These are phyloP conservation scores for Miichthys miiuy DNA, from an alignment of 2,797 vertebrate species.

Conservation along the genomic window DNA sequence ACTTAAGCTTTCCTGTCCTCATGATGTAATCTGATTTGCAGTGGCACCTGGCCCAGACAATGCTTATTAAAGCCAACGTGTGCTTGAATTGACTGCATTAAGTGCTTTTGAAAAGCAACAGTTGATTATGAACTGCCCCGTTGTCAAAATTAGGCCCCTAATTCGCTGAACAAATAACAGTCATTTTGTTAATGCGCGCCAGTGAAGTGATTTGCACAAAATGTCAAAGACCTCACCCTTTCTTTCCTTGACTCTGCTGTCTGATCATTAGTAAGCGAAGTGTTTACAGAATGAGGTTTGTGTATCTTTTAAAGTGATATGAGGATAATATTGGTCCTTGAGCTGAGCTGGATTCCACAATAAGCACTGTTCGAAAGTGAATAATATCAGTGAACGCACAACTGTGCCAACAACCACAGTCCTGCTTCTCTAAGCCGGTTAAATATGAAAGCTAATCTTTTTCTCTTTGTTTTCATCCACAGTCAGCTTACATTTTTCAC, in stretches of 20 bases:
- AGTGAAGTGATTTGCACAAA: background rate
- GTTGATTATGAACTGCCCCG: background rate
- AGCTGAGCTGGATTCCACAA: background rate
- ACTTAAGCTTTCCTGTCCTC: conserved; percentile 15
- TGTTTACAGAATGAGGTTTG: background rate
- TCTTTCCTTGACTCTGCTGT: background rate
- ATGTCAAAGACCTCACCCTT: background rate
- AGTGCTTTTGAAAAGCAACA: conserved; percentile 26
- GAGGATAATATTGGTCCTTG: background rate
- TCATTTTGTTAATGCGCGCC: background rate
- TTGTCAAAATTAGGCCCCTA: background rate
- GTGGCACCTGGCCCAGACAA: conserved; percentile 23
- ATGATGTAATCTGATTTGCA: conserved; percentile 15
- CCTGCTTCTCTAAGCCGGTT: background rate
- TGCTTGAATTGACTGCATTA: conserved; percentile 6
- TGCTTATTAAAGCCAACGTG: conserved; percentile 26
- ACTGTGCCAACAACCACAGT: background rate
- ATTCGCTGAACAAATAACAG: background rate
- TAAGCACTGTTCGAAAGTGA: background rate
- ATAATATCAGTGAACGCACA: background rate
- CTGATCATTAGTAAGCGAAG: background rate
- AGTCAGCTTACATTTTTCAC: background rate
- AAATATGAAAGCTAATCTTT: conserved; percentile 3
- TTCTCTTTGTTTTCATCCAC: background rate
- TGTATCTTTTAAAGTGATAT: background rate